Conservation (phyloP, 1,140 invertebrate genomes). For the Drosophila prosaltans region DNA sequence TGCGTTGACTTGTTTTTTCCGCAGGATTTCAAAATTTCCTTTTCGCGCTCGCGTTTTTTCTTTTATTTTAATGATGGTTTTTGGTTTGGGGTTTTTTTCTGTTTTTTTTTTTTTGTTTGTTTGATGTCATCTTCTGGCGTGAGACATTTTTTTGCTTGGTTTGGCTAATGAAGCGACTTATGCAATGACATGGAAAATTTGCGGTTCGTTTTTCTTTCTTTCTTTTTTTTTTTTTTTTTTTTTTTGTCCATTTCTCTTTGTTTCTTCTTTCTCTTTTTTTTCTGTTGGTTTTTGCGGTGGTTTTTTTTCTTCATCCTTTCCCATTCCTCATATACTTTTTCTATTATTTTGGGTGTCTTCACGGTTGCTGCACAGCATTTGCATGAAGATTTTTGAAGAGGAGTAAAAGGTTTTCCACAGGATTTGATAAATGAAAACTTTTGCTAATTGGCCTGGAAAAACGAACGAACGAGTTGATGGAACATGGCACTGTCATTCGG, state of each 20-base stretch:
- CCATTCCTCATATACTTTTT: constrained; percentile 24
- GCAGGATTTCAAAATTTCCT: constrained; percentile 37
- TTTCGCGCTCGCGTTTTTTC: constrained; percentile 14
- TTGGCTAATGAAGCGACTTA: constrained; percentile 77
- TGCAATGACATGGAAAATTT: constrained; percentile 80
- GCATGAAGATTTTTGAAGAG: constrained; percentile 45
- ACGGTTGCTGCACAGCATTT: constrained; percentile 62
- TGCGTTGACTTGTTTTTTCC: constrained; percentile 50
- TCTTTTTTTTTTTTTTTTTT: constrained; percentile 22
- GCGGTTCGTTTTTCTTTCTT: constrained; percentile 39
- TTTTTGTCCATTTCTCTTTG: constrained; percentile 34
- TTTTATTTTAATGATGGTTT: constrained; percentile 62
- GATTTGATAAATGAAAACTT: constrained; percentile 60
- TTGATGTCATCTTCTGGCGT: constrained; percentile 66
- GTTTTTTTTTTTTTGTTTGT: constrained; percentile 40
- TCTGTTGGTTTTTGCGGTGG: constrained; percentile 1
- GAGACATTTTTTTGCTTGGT: constrained; percentile 53
- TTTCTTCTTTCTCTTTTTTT: background rate
- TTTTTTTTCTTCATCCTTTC: constrained; percentile 3
- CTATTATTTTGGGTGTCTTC: constrained; percentile 56
- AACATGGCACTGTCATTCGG: constrained; percentile 5
- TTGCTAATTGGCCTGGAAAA: constrained; percentile 65
- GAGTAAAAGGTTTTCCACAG: constrained; percentile 35
- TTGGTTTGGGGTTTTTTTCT: constrained; percentile 36
- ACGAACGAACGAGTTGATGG: constrained; percentile 9